Base-by-base conservation (phyloP, 2,888 invertebrate species). In the Dryomyza anilis region DNA sequence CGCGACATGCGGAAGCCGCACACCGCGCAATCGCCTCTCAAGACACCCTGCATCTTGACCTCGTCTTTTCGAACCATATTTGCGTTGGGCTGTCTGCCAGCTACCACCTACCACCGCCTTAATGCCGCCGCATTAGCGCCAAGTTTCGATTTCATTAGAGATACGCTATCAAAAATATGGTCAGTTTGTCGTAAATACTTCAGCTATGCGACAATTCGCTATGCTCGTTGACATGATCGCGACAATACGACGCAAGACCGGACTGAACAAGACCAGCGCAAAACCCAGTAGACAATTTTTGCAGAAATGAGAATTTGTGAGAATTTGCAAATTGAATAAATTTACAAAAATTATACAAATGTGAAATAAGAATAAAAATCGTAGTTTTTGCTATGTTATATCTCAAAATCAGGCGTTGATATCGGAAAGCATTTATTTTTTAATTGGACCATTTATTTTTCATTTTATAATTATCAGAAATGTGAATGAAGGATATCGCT, bases 1-100 rank as follows among this genome's bases (percentile, higher is more conserved):
- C 7, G 33, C 33, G 33, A 23, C 46, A 50, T 21, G 76, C 75
- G 75, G 75, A 76, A 75, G 73, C 72, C 65, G 66, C 56, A 39
- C 39, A n/a, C 3, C 8, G 39, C 3, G 14, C 33, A 39, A 12
- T 33, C 33, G 7, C 33, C 3, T 3, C 39, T 2, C 39, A 12
- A n/a, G 12, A 12, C 39, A 39, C 39, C 39, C 39, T 39, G 39
- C 39, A 39, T n/a, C 16, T 39, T 39, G 39, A 39, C 39, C 39
- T 39, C 39, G 39, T 3, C 39, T 39, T n/a, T 39, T 39, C n/a
- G 39, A n/a, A 5, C 39, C 39, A 39, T 39, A 39, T 39, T 33
- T n/a, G n/a, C n/a, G 39, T 7, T 6, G 39, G 12, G 12, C 39
- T 39, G 39, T 39, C 39, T 39, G 39, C 3, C 39, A 39, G 39